These are phyloP conservation scores for Oostethus manadensis DNA, from an alignment of 2,113 vertebrate species.

Conservation along the genomic window DNA sequence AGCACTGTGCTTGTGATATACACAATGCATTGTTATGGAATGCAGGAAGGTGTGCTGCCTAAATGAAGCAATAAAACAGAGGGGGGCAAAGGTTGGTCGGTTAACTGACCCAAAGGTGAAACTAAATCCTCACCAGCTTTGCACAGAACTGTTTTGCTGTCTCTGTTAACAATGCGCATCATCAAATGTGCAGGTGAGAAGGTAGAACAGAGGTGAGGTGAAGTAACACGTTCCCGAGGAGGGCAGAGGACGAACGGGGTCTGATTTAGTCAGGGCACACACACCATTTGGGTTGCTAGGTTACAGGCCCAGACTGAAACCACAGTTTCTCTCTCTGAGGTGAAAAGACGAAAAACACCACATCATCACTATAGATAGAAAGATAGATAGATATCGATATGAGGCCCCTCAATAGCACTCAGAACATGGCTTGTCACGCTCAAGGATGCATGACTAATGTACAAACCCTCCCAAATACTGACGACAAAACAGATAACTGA, in stretches of 20 bases:
- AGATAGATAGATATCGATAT: not conserved
- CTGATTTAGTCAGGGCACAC: slow-evolving; percentile 53
- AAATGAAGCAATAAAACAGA: not conserved
- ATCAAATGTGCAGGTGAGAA: slow-evolving; percentile 3
- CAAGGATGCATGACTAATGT: slow-evolving; percentile 62
- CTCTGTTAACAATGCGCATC: slow-evolving; percentile 9
- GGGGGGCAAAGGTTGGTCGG: slow-evolving; percentile 3
- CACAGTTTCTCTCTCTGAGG: slow-evolving; percentile 43
- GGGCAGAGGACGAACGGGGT: slow-evolving; percentile 28
- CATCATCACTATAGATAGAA: slow-evolving; percentile 13
- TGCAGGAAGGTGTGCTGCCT: not conserved
- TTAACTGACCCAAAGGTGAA: not conserved
- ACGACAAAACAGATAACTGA: slow-evolving; percentile 24
- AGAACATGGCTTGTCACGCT: slow-evolving; percentile 29
- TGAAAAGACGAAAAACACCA: slow-evolving; percentile 14
- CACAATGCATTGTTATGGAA: not conserved
- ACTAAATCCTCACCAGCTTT: slow-evolving; percentile 9
- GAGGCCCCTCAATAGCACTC: slow-evolving; percentile 45
- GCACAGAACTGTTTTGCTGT: not conserved
- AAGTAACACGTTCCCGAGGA: slow-evolving; percentile 41
- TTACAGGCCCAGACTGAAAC: slow-evolving; percentile 49
- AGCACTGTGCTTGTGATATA: not conserved
- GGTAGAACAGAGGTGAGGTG: slow-evolving; percentile 27
- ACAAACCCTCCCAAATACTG: slow-evolving; percentile 58
- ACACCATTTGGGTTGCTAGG: slow-evolving; percentile 65